Evolutionary conservation across 2,888 invertebrate genomes (phyloP), one percentile per base, ranked within the genome.

Genomic region (Abscondita cerata): DNA sequence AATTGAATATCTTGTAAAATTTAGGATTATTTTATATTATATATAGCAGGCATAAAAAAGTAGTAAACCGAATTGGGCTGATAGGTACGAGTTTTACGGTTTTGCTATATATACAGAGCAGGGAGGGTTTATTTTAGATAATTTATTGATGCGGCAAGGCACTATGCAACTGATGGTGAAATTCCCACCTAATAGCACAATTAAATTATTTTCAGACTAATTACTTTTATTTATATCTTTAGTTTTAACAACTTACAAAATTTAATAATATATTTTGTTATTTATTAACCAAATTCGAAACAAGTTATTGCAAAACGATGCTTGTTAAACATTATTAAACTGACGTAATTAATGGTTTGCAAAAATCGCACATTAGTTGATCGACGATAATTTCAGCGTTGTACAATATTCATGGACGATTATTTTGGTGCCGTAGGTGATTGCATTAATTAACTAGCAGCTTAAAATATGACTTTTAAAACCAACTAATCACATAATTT

Each of bases 21-120:
- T 64, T 64, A 59, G 52, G 55, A 54, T 46, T 66, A 60, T 64
- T 66, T 66, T 62, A 62, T 64, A 66, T 66, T 66, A 63, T 66
- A 58, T 64, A 64, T 62, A 52, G 61, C 54, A 36, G 54, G 52
- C 61, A 62, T 66, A 66, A 66, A 66, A 66, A 66, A 57, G 59
- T 64, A 51, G 62, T 66, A 66, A 66, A 66, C 66, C 64, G 64
- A 66, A 66, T 66, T 64, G 66, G 64, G 61, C 63, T 64, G 66
- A 66, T 66, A 66, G 66, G 66, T 64, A 66, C 61, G 59, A 66
- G 64, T 64, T 66, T 66, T 66, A 66, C 59, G 64, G 59, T 66
- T 64, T 59, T 60, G 61, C 57, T 54, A 52, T 64, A 64, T 59
- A 56, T 51, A 41, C 51, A 59, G 46, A 52, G 40, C 38, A 15